phyloP scores from a whole-genome alignment of 2,797 vertebrate species.

The Aplochiton taeniatus region DNA sequence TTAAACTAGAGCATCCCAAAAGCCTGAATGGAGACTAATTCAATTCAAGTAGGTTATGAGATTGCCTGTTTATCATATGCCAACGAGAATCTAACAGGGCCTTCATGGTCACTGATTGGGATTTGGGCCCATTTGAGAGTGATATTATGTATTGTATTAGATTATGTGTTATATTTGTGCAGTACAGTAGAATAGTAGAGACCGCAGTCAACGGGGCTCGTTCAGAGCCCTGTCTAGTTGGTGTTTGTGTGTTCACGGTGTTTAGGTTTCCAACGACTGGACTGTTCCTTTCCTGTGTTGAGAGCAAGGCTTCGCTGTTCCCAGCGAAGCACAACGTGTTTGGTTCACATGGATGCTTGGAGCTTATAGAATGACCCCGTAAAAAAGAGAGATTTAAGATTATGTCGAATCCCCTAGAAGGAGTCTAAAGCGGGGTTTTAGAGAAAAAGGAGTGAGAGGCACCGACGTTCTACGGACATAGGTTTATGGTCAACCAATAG shows the following conservation, averaged over 20 bases:
- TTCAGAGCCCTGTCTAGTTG: neutral
- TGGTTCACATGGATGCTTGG: constrained; percentile 17
- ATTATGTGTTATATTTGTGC: too few relatives aligned
- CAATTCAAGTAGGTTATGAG: too few relatives aligned
- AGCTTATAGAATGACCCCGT: constrained; percentile 10
- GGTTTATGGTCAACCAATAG: neutral
- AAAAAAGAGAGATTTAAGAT: constrained; percentile 22
- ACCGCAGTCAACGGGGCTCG: too few relatives aligned
- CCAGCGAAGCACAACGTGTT: constrained; percentile 36
- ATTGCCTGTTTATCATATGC: too few relatives aligned
- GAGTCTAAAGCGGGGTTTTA: neutral
- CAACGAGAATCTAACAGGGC: too few relatives aligned
- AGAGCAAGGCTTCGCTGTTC: constrained; percentile 21
- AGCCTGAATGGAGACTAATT: too few relatives aligned
- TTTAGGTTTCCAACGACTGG: constrained; percentile 23
- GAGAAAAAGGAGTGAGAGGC: neutral
- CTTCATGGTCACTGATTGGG: too few relatives aligned
- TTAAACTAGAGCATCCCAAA: too few relatives aligned
- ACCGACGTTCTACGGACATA: neutral
- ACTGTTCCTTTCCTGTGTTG: constrained; percentile 33
- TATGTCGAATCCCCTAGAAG: constrained; percentile 16
- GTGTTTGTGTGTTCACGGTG: constrained; percentile 19
- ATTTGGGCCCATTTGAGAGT: too few relatives aligned
- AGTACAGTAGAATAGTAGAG: too few relatives aligned
- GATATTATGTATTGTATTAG: too few relatives aligned